These are phyloP conservation scores for Matsumurasca onukii DNA, from an alignment of 1,140 invertebrate species.

Conservation along the genomic window DNA sequence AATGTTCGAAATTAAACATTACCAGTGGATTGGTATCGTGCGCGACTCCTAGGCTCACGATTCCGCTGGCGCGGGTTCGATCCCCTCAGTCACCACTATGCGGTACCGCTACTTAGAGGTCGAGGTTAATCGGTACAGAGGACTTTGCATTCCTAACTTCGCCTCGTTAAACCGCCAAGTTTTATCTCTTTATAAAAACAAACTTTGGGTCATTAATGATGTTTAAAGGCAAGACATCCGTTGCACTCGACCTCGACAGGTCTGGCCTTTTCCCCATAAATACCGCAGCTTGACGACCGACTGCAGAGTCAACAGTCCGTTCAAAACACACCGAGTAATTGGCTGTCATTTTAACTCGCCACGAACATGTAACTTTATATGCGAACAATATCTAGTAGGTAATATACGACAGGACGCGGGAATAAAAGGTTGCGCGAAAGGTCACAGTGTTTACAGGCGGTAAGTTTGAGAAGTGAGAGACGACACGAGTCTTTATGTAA, in stretches of 20 bases:
- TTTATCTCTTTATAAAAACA: too few relatives aligned
- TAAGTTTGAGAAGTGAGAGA: not conserved
- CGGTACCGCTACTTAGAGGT: too few relatives aligned
- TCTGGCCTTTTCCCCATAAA: not conserved
- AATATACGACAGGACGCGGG: slow-evolving; percentile 16
- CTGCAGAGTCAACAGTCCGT: slow-evolving; percentile 16
- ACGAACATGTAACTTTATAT: slow-evolving; percentile 24
- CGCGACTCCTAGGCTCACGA: too few relatives aligned
- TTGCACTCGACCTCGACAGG: not conserved
- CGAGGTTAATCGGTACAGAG: too few relatives aligned
- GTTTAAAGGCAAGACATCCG: too few relatives aligned
- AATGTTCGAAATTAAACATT: too few relatives aligned
- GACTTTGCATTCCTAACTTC: too few relatives aligned
- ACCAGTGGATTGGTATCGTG: too few relatives aligned
- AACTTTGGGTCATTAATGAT: too few relatives aligned
- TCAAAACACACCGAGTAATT: slow-evolving; percentile 17
- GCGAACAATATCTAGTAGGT: slow-evolving; percentile 17
- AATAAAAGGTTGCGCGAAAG: slow-evolving; percentile 5
- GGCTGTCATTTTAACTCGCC: slow-evolving; percentile 24
- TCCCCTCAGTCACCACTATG: too few relatives aligned
- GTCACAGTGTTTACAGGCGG: slow-evolving; percentile 14
- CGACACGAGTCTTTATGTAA: not conserved
- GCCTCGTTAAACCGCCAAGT: too few relatives aligned
- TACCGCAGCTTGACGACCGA: not conserved
- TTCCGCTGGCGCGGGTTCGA: too few relatives aligned